Evolutionary conservation across 2,888 invertebrate genomes (phyloP).

Genomic region (Limnephilus lunatus): DNA sequence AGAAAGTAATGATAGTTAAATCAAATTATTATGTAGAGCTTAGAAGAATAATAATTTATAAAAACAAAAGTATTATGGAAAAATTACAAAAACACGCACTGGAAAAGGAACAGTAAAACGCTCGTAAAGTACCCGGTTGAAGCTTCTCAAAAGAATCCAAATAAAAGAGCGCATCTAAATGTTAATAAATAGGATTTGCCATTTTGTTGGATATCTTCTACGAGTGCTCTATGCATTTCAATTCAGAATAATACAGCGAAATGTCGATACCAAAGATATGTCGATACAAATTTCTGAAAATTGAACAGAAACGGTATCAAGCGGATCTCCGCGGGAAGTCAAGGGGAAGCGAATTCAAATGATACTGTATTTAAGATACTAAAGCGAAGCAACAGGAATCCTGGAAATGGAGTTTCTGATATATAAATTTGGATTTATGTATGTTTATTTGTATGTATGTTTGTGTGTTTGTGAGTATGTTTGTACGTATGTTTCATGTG

Average conservation of each 20-base stretch:
- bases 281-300: background rate
- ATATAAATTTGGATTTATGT: background rate
- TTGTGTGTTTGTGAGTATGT: background rate
- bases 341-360: background rate
- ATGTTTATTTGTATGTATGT: too few species aligned
- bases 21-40: too few species aligned
- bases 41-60: too few species aligned
- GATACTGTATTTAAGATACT: background rate
- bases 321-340: background rate
- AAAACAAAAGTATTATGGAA: too few species aligned
- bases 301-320: background rate
- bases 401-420: background rate
- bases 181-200: background rate
- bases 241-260: background rate
- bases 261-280: conserved; percentile 2
- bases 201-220: background rate
- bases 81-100: too few species aligned
- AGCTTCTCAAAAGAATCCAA: background rate
- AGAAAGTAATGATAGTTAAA: too few species aligned
- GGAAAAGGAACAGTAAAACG: too few species aligned
- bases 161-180: background rate
- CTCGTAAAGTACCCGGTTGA: too few species aligned
- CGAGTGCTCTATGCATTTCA: background rate
- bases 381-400: background rate
- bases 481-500: too few species aligned